Conservation (phyloP, 1,140 invertebrate species). For the Pseudomyrmex gracilis region DNA sequence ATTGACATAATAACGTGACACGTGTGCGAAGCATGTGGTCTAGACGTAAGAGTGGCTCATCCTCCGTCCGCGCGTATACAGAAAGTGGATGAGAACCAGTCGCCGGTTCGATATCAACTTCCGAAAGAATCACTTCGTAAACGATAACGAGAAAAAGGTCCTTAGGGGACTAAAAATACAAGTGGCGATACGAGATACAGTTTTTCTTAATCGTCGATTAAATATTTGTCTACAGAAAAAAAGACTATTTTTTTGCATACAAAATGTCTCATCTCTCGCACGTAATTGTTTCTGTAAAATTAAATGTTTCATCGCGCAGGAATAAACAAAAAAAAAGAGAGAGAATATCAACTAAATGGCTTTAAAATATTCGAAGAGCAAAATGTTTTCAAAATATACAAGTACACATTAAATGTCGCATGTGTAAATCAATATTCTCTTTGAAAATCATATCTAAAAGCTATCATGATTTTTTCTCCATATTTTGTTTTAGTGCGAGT, state of each 20-base stretch:
- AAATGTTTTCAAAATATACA: too few relatives aligned
- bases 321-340: background rate
- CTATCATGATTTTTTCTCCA: background rate
- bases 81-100: constrained; percentile 38
- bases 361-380: too few relatives aligned
- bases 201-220: too few relatives aligned
- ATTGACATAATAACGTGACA: constrained; percentile 77
- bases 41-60: constrained; percentile 13
- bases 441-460: too few relatives aligned
- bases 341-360: too few relatives aligned
- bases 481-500: background rate
- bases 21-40: constrained; percentile 72
- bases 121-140: constrained; percentile 24
- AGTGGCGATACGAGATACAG: too few relatives aligned
- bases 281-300: background rate
- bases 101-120: constrained; percentile 13
- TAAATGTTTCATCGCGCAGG: background rate
- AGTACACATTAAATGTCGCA: too few relatives aligned
- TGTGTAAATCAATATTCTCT: too few relatives aligned
- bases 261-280: background rate
- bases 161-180: too few relatives aligned
- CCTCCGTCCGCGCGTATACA: constrained; percentile 20
- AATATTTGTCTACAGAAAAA: too few relatives aligned
- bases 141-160: background rate
- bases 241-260: background rate